Base-by-base conservation (phyloP, 2,888 invertebrate genomes). In the Aspidapion aeneum region DNA sequence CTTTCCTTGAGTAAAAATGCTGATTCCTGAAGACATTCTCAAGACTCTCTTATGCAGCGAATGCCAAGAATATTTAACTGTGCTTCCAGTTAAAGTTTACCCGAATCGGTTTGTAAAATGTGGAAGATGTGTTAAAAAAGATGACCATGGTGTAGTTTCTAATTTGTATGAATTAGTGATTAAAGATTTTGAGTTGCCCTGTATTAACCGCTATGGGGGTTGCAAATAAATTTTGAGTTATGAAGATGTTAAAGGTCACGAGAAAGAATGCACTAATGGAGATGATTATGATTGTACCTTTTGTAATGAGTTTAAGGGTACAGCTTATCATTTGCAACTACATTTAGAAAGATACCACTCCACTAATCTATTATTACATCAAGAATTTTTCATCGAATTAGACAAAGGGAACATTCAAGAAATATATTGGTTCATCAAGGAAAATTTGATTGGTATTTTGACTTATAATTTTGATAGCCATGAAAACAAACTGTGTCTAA, bases 11-110 rank as follows among this genome's bases (percentile, higher is more conserved):
- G n/a, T 35, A 35, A 35, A 35, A 35, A 35, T 35, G 35, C 35
- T 35, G 35, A 35, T 35, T 35, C 35, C 35, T 12, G 35, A 35
- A 35, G 35, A 35, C 5, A 7, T 35, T 35, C 35, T 35, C 3
- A 3, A 35, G 12, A 7, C 35, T 12, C 35, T 35, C 5, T 12
- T 60, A 22, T 60, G 59, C 17, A 52, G 52, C 17, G 1, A 54
- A 1, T 60, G 59, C 51, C 22, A 21, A 18, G 18, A 54, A 22
- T 60, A 60, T 52, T 18, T 60, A 1, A 52, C 59, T 1, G 54
- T 60, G 19, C 54, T 52, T 22, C 59, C 59, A 21, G 22, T 60
- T 5, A 54, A 54, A 51, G 59, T 60, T 3, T 60, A 60, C 18
- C 54, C 54, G 1, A 54, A 60, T 22, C 54, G 54, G 1, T 20